phyloP scores from a whole-genome alignment of 1,140 invertebrate genomes.

The Campoletis sonorensis region DNA sequence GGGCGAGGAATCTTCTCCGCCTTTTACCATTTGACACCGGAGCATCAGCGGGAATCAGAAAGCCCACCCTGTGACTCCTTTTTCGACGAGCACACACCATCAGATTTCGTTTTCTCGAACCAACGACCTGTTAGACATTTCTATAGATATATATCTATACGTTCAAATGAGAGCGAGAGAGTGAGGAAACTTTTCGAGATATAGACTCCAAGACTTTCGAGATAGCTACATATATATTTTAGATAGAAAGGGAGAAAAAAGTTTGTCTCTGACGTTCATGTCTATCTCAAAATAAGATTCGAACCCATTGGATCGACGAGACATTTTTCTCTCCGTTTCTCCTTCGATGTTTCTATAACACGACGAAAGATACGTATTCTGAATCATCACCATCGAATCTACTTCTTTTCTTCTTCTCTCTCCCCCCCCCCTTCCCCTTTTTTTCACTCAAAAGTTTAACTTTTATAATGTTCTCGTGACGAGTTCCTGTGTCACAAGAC shows the following conservation, averaged over 20 bases:
- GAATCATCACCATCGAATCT: slow-evolving; percentile 2
- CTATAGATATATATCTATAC: slow-evolving; percentile 25
- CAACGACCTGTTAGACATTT: not conserved
- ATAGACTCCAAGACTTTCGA: slow-evolving; percentile 15
- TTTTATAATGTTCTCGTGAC: slow-evolving; percentile 1
- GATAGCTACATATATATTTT: slow-evolving; percentile 14
- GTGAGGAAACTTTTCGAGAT: slow-evolving; percentile 41
- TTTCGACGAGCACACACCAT: slow-evolving; percentile 24
- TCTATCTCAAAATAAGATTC: slow-evolving; percentile 22
- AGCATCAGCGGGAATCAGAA: slow-evolving; percentile 16
- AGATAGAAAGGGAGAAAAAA: slow-evolving; percentile 38
- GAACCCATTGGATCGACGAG: slow-evolving; percentile 1
- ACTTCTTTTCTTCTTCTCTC: not conserved
- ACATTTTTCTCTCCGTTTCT: not conserved
- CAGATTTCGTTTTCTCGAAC: slow-evolving; percentile 29
- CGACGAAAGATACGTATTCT: not conserved
- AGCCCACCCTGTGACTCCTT: slow-evolving; percentile 29
- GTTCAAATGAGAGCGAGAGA: slow-evolving; percentile 16
- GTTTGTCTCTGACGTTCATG: slow-evolving; percentile 20
- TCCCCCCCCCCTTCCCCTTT: not conserved
- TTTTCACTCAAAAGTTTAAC: slow-evolving; percentile 9
- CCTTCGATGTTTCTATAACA: not conserved
- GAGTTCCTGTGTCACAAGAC: slow-evolving; percentile 8
- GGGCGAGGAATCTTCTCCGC: slow-evolving; percentile 24
- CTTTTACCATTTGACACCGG: slow-evolving; percentile 53